Evolutionary conservation across 2,888 invertebrate genomes (phyloP), one percentile per base, ranked within the genome.

Genomic region (Malthinus flaveolus): DNA sequence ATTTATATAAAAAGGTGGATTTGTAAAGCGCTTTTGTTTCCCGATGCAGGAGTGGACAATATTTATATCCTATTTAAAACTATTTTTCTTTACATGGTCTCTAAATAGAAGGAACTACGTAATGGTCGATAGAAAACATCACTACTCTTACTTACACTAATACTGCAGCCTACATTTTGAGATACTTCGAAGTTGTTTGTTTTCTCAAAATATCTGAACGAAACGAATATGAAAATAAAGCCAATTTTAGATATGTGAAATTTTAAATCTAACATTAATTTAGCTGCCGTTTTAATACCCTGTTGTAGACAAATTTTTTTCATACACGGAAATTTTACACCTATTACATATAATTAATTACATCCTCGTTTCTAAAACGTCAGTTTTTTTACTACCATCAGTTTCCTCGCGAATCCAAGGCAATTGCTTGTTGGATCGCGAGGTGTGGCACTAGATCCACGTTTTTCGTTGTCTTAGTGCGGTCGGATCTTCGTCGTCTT

Each of bases 381-480:
- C 49, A 31, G 61, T 49, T 52, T 64, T 63, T 44, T 61, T 49
- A 3, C 45, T 37, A 46, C 49, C 50, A 33, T 49, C 51, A 42
- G 53, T 59, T 39, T 62, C 66, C 66, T 66, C 64, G 73, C 74
- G 73, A 62, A 67, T 71, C 69, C 71, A 69, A 6, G 68, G 62
- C 52, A 66, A 47, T 10, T 59, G 64, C 56, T 65, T 42, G 33
- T 54, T 65, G 66, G 69, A 68, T 65, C 73, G 74, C 73, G 73
- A 73, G 73, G 73, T 66, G 59, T 70, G 70, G 66, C 71, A 71
- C 73, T 74, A 75, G 58, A 75, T 75, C 75, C 75, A 75, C 11
- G 73, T 74, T 39, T 68, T 64, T 42, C 73, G 55, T 58, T 75
- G 73, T 11, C 70, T 61, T 3, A 68, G 53, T 47, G 65, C 63